Evolutionary conservation across 2,797 vertebrate genomes (phyloP).

Genomic region (Siniperca obscura): DNA sequence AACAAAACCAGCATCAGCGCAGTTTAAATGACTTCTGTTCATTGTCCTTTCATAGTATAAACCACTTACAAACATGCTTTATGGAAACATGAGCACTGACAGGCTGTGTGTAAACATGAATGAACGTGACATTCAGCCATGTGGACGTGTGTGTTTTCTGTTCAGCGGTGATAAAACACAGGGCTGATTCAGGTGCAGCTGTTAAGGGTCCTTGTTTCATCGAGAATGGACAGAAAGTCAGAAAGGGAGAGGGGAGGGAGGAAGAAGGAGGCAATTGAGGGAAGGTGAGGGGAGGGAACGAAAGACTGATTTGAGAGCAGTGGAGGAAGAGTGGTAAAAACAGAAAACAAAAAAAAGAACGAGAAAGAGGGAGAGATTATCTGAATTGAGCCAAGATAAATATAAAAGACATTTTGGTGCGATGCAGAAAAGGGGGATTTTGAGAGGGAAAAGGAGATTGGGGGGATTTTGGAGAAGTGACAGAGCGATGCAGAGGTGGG

Average conservation of each 20-base stretch:
- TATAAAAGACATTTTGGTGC: not conserved
- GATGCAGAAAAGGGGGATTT: conserved; percentile 24
- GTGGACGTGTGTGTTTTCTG: conserved; percentile 59
- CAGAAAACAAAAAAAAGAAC: not conserved
- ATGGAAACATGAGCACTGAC: conserved; percentile 45
- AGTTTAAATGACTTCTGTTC: conserved; percentile 35
- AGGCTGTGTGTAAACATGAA: conserved; percentile 58
- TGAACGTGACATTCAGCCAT: conserved; percentile 34
- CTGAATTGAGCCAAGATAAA: conserved; percentile 26
- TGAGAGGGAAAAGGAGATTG: conserved; percentile 1
- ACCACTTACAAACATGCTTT: conserved; percentile 23
- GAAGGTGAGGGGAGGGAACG: conserved; percentile 2
- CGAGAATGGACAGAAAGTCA: conserved; percentile 39
- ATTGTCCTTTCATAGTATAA: conserved; percentile 56
- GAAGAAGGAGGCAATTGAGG: conserved; percentile 10
- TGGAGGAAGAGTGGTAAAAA: conserved; percentile 5
- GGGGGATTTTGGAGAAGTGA: conserved; percentile 18
- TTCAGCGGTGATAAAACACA: conserved; percentile 68
- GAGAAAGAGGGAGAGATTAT: conserved; percentile 30
- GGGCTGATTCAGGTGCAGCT: conserved; percentile 74
- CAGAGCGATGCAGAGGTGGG: conserved; percentile 12
- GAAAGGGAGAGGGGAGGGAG: not conserved
- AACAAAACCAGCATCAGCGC: conserved; percentile 9
- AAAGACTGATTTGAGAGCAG: conserved; percentile 14
- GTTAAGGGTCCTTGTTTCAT: conserved; percentile 72